These are phyloP conservation scores for Dilophus febrilis DNA, from an alignment of 2,888 invertebrate species.

Conservation along the genomic window DNA sequence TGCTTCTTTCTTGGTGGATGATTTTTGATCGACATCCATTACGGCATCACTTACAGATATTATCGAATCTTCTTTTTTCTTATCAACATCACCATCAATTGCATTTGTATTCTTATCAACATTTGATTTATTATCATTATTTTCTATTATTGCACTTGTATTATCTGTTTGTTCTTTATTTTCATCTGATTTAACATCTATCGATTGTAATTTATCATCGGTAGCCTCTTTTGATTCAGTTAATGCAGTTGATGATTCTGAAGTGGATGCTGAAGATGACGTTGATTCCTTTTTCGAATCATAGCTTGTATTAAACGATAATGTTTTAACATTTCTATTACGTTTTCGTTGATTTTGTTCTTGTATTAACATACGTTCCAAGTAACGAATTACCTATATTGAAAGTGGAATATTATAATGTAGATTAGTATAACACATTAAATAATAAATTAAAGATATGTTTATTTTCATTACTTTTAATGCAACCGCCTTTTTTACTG, in stretches of 20 bases:
- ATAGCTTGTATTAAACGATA: constrained; percentile 47
- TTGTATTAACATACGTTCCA: constrained; percentile 72
- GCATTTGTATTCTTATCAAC: not conserved
- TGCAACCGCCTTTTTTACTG: constrained; percentile 60
- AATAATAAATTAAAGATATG: constrained; percentile 4
- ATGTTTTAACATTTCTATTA: constrained; percentile 2
- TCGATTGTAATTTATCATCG: not conserved
- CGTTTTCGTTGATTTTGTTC: constrained; percentile 43
- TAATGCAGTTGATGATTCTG: not conserved
- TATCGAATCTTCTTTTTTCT: constrained; percentile 6
- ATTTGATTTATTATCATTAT: not conserved
- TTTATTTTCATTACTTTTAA: constrained; percentile 39
- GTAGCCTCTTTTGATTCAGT: constrained; percentile 7
- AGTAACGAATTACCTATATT: constrained; percentile 57
- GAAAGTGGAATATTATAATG: not conserved
- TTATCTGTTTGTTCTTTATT: constrained; percentile 5
- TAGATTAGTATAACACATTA: constrained; percentile 1
- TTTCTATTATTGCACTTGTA: no score
- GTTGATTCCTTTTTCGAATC: constrained; percentile 18
- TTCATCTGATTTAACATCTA: not conserved
- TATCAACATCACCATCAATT: not conserved
- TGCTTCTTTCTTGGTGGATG: constrained; percentile 8
- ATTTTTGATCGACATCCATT: constrained; percentile 10
- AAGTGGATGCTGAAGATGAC: constrained; percentile 5
- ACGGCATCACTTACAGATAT: constrained; percentile 16